phyloP scores from a whole-genome alignment of 2,113 vertebrate genomes.

The Heliornis fulica region DNA sequence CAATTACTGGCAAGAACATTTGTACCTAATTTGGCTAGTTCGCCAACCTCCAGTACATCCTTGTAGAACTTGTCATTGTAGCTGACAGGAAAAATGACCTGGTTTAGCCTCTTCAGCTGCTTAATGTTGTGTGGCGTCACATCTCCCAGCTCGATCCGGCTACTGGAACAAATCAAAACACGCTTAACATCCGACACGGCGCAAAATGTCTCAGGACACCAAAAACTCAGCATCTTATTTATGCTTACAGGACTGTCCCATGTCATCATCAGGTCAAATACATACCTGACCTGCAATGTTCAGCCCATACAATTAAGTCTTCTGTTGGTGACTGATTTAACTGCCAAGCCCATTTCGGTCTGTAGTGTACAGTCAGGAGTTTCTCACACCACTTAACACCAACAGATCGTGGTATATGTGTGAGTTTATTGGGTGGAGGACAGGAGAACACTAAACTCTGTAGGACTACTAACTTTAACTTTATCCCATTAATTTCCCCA shows the following conservation, averaged over 20 bases:
- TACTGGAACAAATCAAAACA: constrained; percentile 98
- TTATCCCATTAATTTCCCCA: neutral
- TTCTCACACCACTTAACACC: neutral
- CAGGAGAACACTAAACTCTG: neutral
- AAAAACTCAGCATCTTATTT: neutral
- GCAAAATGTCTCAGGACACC: neutral
- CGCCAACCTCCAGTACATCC: constrained; percentile 98
- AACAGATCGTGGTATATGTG: fast-evolving
- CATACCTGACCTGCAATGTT: neutral
- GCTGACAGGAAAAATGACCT: constrained; percentile 99
- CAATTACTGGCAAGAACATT: constrained; percentile 25
- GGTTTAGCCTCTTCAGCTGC: constrained; percentile 97
- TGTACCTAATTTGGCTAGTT: constrained; percentile 97
- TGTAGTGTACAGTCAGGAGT: neutral
- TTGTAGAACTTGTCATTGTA: constrained; percentile 99
- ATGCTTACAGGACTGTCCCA: neutral
- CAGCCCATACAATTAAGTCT: neutral
- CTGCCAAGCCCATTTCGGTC: neutral
- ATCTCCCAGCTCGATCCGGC: constrained; percentile 99
- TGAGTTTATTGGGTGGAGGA: neutral
- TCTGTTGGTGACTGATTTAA: neutral
- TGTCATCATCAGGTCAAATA: neutral
- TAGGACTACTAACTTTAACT: neutral
- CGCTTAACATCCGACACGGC: constrained; percentile 78
- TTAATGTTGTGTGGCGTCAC: constrained; percentile 99